A percentile compares a stretch with the other conserved stretches of the same genome.
These are phyloP conservation scores for Hemicentrotus pulcherrimus DNA, from an alignment of 35 echinoderm and acorn worm species.

Conservation along the genomic window DNA sequence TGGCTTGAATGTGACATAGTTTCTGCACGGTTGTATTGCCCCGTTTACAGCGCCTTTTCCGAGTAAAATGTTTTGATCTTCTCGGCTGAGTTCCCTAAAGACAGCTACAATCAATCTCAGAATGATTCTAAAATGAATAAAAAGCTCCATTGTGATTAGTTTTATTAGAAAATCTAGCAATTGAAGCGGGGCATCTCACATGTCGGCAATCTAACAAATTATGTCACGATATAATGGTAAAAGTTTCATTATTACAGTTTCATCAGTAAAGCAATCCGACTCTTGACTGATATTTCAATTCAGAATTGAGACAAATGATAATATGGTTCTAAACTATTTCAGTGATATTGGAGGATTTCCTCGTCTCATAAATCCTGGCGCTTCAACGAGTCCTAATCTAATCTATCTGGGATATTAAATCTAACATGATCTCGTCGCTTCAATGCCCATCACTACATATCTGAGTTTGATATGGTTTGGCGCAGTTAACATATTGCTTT, in stretches of 20 bases:
- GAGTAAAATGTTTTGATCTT: background rate
- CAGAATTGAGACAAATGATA: background rate
- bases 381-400: background rate
- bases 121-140: background rate
- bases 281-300: background rate
- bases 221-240: background rate
- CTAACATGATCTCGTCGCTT: background rate
- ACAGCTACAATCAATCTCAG: background rate
- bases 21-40: background rate
- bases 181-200: background rate
- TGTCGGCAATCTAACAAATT: background rate
- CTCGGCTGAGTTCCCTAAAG: background rate
- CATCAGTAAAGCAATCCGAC: background rate
- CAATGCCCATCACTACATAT: background rate
- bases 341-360: background rate
- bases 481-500: background rate
- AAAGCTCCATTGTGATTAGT: background rate
- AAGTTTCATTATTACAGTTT: background rate
- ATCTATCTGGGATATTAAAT: background rate
- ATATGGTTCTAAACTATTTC: background rate
- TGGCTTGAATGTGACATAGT: background rate
- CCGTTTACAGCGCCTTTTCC: background rate
- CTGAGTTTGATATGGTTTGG: background rate
- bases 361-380: background rate
- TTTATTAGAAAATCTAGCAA: background rate